Base-by-base conservation (phyloP, 1,140 invertebrate genomes). In the Dufourea novaeangliae region DNA sequence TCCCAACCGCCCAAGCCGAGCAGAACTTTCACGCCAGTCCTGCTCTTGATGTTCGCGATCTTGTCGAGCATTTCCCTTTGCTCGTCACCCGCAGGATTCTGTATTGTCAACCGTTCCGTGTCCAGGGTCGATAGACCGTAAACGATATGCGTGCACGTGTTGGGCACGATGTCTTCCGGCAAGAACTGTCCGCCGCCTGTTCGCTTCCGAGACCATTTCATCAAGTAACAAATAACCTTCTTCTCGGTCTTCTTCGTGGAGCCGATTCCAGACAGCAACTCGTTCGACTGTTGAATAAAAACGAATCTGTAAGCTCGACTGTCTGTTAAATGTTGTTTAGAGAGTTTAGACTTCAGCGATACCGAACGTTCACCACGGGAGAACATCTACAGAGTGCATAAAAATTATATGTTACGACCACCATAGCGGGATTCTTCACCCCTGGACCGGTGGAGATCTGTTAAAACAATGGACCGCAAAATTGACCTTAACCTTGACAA, bases 1-100 rank as follows among this genome's bases (percentile, higher is more conserved):
- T 96, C 97, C 97, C 97, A 98, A 0, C 97, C 97, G 25, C 97
- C 97, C 54, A 98, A 88, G 27, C 96, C 96, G 22, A 98, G 89
- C 6, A 98, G 83, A 0, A 97, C 94, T 84, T 95, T 95, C n/a
- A 94, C 74, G 10, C 92, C 1, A 95, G 91, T 61, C 94, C 93
- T 73, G 90, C 90, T 32, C 94, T 86, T 14, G 93, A 94, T 10
- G 94, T 95, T 20, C 0, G 22, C 27, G n/a, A 76, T 10, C 22
- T 37, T 46, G 5, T 20, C 14, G 14, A 83, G 62, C 17, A 96
- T 69, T 6, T 74, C 74, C 77, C 97, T 97, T 56, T 97, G 96
- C 20, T 97, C 93, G 89, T 97, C 97, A 10, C 95, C 94, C 95
- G 95, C 97, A 10, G 95, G 94, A 93, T 98, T 97, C 59, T 96